These are phyloP conservation scores for Harpalus rufipes DNA, from an alignment of 2,888 invertebrate species.

Conservation along the genomic window DNA sequence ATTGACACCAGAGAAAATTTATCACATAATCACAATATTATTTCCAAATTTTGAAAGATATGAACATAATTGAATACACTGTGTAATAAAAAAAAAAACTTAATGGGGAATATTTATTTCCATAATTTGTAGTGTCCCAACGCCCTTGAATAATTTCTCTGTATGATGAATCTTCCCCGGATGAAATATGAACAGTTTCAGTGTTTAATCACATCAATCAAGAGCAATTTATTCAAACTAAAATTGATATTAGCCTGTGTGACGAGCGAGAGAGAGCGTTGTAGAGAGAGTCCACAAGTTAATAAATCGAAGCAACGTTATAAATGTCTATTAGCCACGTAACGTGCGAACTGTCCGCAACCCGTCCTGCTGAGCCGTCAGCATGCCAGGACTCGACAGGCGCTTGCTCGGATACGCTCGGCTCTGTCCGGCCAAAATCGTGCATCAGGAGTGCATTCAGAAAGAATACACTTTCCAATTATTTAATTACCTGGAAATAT, in stretches of 20 bases:
- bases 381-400: constrained; percentile 26
- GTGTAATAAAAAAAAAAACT: neutral
- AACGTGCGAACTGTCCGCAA: constrained; percentile 62
- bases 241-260: constrained; percentile 54
- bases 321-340: constrained; percentile 63
- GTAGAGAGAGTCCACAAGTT: constrained; percentile 51
- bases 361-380: constrained; percentile 54
- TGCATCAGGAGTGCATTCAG: neutral
- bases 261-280: constrained; percentile 10
- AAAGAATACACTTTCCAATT: neutral
- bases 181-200: constrained; percentile 43
- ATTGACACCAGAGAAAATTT: too few relatives aligned
- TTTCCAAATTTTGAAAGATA: too few relatives aligned
- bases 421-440: constrained; percentile 6
- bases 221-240: constrained; percentile 50
- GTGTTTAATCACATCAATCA: constrained; percentile 39
- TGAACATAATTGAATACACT: too few relatives aligned
- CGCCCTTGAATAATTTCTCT: neutral
- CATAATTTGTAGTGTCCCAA: neutral
- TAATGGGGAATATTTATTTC: neutral
- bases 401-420: constrained; percentile 9
- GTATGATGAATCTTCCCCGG: neutral
- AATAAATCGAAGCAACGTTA: constrained; percentile 64
- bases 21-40: too few relatives aligned
- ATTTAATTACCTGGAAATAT: too few relatives aligned